Evolutionary conservation across 2,797 vertebrate species (phyloP), one percentile per base, ranked within the genome.

Genomic region (Gila robusta): DNA sequence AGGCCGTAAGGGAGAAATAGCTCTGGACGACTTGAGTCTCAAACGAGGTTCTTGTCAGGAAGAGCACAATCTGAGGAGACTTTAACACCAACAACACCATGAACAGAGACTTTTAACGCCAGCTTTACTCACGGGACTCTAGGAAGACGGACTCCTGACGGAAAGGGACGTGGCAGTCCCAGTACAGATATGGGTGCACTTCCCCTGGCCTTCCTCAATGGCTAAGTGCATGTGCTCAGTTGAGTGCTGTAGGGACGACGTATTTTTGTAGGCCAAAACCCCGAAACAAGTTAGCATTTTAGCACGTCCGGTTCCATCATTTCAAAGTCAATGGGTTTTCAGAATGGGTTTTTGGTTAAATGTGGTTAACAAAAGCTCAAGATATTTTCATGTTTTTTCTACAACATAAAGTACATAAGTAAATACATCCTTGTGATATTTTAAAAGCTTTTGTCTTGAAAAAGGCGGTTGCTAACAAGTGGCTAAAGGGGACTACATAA

Each of bases 1-100:
- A 87, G 97, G 96, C 87, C 92, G 95, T 90, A 92, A 90, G 0
- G 98, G 98, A 1, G 96, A 98, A 92, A 97, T 99, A 93, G 97
- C 96, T 2, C 94, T 99, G 92, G 98, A 99, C 59, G 97, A 99
- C 86, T 95, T 99, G 90, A 96, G 94, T 91, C 92, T 99, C 93
- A 97, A 92, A 89, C 97, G 93, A 95, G 98, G 97, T 90, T 94
- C 87, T 87, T 99, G 98, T 94, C 92, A 96, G 44, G 97, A 97
- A 90, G 96, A 96, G 87, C 96, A 93, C 91, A 95, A 94, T 90
- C 91, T 95, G 92, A 95, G 94, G 90, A 95, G 94, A 94, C 94
- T 95, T 89, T 96, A 94, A 95, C 91, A 86, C 83, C 85, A 83
- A 52, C 80, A 74, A 70, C 47, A 17, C 19, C 1, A 7, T 2